Base-by-base conservation (phyloP, 2,888 invertebrate genomes). In the Limnephilus rhombicus region DNA sequence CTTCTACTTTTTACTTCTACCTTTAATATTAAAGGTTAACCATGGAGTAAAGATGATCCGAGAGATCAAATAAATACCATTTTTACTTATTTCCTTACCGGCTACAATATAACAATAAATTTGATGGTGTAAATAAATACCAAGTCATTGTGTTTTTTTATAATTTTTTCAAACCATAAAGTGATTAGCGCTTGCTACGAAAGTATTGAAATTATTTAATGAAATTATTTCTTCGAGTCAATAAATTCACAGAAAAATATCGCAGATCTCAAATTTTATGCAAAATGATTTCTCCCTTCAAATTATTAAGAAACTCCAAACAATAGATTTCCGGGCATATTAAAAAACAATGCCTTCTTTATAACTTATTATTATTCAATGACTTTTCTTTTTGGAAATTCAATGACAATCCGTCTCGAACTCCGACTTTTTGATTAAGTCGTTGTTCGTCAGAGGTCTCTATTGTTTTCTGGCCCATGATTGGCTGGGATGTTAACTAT, bases 391-490 rank as follows among this genome's bases (percentile, higher is more conserved):
- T 68, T 92, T 83, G 80, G 2, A 87, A 41, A 92, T 91, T 85
- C 89, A 92, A 90, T 91, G 92, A 93, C 87, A 90, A 86, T 80
- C 90, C 90, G 68, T 87, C 92, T 92, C 91, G 80, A 89, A 85
- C 80, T 94, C 90, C 80, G 85, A 91, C 80, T 91, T 91, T 80
- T 91, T 93, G 93, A 92, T 93, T 94, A 83, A 45, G 90, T 31
- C 53, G 68, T 49, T 31, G 34, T 83, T 90, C 90, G 31, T 90
- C 90, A 89, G 81, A 34, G 29, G 45, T 34, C 49, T 41, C 83
- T 49, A 90, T 90, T 90, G 90, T 90, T 82, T 83, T 31, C 53
- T 31, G 80, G 80, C 45, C 89, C 80, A 45, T 45, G 88, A 88
- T 88, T 88, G 88, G 88, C 68, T 34, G 68, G 11, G 88, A 89